phyloP scores from a whole-genome alignment of 2,888 invertebrate species.

The Mechanitis messenoides region DNA sequence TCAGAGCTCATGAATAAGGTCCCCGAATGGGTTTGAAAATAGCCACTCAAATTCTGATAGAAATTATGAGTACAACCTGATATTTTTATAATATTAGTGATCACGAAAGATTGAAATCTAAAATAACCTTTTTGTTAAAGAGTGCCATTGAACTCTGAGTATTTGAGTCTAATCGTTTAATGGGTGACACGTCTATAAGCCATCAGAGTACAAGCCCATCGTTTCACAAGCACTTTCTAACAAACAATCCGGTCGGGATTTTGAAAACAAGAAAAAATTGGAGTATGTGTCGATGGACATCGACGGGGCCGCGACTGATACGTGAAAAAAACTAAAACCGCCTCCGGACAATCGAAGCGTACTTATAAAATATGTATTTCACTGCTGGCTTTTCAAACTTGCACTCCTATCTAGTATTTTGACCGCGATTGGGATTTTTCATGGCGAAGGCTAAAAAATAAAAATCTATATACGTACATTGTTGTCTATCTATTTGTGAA shows the following conservation, averaged over 20 bases:
- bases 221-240: constrained; percentile 40
- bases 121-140: not conserved
- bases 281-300: constrained; percentile 65
- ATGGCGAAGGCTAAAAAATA: constrained; percentile 47
- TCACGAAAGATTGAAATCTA: no score
- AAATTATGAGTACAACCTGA: no score
- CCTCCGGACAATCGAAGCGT: constrained; percentile 74
- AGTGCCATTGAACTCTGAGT: not conserved
- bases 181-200: constrained; percentile 14
- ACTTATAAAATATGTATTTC: constrained; percentile 75
- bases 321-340: constrained; percentile 53
- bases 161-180: constrained; percentile 6
- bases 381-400: constrained; percentile 67
- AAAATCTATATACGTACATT: constrained; percentile 42
- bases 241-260: constrained; percentile 57
- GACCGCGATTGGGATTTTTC: constrained; percentile 70
- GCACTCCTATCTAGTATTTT: constrained; percentile 59
- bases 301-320: constrained; percentile 60
- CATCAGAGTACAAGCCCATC: constrained; percentile 24
- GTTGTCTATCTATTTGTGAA: constrained; percentile 26
- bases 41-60: no score
- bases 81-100: no score
- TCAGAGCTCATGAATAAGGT: no score
- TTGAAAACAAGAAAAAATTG: constrained; percentile 51
- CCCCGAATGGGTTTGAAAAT: no score